A percentile compares a stretch with the other conserved stretches of the same genome.
phyloP scores from a whole-genome alignment of 1,140 invertebrate genomes.

The Lepidotrigona ventralis region DNA sequence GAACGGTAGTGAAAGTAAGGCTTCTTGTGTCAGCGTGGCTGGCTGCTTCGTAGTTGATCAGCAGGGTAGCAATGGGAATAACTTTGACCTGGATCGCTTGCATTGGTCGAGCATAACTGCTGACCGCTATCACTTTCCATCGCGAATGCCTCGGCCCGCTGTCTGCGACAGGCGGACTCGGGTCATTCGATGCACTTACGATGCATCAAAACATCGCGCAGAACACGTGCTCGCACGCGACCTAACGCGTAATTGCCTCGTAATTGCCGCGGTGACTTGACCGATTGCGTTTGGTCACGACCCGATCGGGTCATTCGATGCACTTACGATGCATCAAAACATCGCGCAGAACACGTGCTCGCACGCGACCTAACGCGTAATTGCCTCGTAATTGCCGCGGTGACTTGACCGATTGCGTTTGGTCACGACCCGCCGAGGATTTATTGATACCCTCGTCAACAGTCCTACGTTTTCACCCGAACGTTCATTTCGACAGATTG shows the following conservation, averaged over 20 bases:
- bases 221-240: neutral
- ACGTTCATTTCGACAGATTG: no score
- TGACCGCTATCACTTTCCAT: conserved; percentile 68
- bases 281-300: neutral
- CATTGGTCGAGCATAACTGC: conserved; percentile 66
- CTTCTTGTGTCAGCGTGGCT: conserved; percentile 20
- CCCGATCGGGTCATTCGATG: conserved; percentile 7
- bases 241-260: conserved; percentile 9
- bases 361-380: conserved; percentile 16
- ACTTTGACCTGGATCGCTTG: conserved; percentile 75
- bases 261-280: conserved; percentile 12
- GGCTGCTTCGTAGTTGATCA: conserved; percentile 66
- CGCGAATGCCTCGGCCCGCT: conserved; percentile 30
- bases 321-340: conserved; percentile 22
- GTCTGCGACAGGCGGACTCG: conserved; percentile 30
- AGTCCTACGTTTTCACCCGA: neutral
- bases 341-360: neutral
- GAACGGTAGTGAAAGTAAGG: conserved; percentile 29
- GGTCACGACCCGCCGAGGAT: neutral
- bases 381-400: conserved; percentile 18
- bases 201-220: conserved; percentile 23
- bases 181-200: conserved; percentile 8
- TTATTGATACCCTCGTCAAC: neutral
- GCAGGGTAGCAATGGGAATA: conserved; percentile 59
- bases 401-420: neutral